Conservation (phyloP, 1,140 invertebrate genomes). For the Drosophila bocki region DNA sequence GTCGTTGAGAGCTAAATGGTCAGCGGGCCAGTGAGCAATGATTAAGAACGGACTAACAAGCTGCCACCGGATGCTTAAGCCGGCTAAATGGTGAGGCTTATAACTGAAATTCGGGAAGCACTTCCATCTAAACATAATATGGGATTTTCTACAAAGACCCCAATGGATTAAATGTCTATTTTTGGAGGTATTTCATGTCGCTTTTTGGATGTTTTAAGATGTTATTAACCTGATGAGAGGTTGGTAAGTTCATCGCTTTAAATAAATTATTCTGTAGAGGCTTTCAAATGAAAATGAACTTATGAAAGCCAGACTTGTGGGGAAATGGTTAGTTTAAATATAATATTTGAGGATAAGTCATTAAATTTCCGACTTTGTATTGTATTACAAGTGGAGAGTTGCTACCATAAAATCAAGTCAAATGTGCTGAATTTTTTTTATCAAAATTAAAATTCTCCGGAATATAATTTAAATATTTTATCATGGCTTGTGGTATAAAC, state of each 20-base stretch:
- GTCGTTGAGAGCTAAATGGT: constrained; percentile 75
- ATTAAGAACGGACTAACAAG: constrained; percentile 55
- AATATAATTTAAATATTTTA: neutral
- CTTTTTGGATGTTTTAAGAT: constrained; percentile 13
- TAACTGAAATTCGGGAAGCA: constrained; percentile 32
- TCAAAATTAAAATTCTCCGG: neutral
- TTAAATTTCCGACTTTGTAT: no score
- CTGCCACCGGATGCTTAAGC: constrained; percentile 50
- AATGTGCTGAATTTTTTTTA: neutral
- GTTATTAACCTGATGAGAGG: constrained; percentile 7
- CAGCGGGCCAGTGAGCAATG: constrained; percentile 58
- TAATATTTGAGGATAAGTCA: no score
- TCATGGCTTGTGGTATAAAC: neutral
- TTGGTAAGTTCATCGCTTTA: neutral
- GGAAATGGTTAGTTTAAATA: neutral
- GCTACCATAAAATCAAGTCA: neutral
- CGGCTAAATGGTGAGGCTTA: constrained; percentile 40
- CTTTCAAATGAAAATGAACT: neutral
- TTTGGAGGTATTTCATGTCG: constrained; percentile 8
- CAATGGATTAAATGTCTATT: constrained; percentile 30
- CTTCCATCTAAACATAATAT: neutral
- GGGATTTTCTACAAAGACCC: neutral
- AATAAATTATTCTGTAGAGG: neutral
- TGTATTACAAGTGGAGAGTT: no score
- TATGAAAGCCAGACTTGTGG: neutral